Conservation (phyloP, 1,140 invertebrate species). For the Zaprionus davidi region DNA sequence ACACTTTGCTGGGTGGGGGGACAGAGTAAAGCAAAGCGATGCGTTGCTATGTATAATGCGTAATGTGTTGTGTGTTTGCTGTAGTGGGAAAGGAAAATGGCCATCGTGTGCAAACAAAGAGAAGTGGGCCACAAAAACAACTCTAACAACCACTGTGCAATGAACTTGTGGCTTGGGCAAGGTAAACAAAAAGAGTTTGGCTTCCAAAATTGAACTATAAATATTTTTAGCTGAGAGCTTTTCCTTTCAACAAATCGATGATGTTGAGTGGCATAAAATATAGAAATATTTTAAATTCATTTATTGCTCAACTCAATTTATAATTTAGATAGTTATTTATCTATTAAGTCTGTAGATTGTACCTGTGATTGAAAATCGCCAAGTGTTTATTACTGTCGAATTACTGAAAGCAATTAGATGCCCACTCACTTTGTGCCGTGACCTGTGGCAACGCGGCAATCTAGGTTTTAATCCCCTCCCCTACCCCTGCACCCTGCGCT, state of each 20-base stretch:
- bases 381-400: not conserved
- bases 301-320: too few species aligned
- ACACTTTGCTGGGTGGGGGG: not conserved
- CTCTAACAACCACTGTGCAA: not conserved
- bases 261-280: too few species aligned
- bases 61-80: not conserved
- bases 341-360: not conserved
- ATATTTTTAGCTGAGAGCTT: not conserved
- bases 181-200: not conserved
- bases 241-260: not conserved
- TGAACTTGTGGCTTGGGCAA: not conserved
- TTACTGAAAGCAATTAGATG: not conserved
- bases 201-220: not conserved
- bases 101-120: not conserved
- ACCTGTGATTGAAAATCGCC: not conserved
- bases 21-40: not conserved
- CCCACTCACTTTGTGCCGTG: constrained; percentile 2
- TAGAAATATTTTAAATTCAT: too few species aligned
- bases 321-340: not conserved
- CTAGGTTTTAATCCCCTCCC: not conserved
- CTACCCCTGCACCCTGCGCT: not conserved
- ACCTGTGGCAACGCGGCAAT: constrained; percentile 1
- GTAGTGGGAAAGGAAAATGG: not conserved
- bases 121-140: not conserved
- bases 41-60: not conserved